A percentile compares a stretch with the other conserved stretches of the same genome.
phyloP scores from a whole-genome alignment of 2,797 vertebrate genomes.

The Knipowitschia caucasica region DNA sequence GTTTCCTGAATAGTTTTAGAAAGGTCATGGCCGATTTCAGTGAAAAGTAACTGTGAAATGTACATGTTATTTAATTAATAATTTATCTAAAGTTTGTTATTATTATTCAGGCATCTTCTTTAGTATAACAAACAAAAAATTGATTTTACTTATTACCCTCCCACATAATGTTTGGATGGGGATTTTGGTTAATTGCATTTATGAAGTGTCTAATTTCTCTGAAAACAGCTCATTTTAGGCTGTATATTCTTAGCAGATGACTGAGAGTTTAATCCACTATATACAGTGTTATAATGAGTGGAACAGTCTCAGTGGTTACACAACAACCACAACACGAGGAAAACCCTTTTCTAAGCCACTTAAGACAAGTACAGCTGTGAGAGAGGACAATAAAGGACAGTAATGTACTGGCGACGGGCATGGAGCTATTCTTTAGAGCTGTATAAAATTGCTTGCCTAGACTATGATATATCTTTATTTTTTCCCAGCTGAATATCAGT shows the following conservation, averaged over 20 bases:
- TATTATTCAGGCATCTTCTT: too few relatives aligned
- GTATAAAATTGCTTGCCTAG: too few relatives aligned
- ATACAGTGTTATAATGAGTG: constrained; percentile 33
- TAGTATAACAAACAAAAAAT: too few relatives aligned
- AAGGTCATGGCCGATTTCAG: too few relatives aligned
- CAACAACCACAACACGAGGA: constrained; percentile 28
- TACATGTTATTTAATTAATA: too few relatives aligned
- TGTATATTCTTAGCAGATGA: constrained; percentile 33
- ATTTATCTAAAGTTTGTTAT: too few relatives aligned
- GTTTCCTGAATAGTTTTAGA: too few relatives aligned
- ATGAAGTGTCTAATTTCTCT: constrained; percentile 15
- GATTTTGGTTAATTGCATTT: constrained; percentile 26
- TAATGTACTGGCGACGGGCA: constrained; percentile 62
- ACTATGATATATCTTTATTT: too few relatives aligned
- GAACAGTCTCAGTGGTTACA: constrained; percentile 36
- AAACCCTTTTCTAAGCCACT: constrained; percentile 41
- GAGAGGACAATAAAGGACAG: constrained; percentile 66
- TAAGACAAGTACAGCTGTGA: constrained; percentile 51
- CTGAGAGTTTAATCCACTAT: constrained; percentile 26
- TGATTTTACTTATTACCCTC: too few relatives aligned
- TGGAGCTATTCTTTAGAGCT: constrained; percentile 44
- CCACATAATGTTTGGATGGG: not conserved
- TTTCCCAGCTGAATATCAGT: too few relatives aligned
- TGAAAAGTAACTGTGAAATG: too few relatives aligned
- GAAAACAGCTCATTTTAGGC: constrained; percentile 22